Evolutionary conservation across 2,888 invertebrate species (phyloP).

Genomic region (Platypus cylindrus): DNA sequence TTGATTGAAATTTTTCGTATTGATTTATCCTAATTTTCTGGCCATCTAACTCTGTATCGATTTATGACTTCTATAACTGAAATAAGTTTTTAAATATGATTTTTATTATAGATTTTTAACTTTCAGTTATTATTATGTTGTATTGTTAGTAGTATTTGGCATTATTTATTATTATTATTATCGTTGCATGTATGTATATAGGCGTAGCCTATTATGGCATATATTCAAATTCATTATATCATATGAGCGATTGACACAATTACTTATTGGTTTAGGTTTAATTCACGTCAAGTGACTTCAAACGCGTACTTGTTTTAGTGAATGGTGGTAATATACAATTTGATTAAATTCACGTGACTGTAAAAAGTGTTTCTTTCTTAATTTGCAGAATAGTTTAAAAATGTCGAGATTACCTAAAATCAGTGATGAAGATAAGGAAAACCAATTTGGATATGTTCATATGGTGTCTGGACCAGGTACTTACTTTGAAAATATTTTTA

Average conservation of each 20-base stretch:
- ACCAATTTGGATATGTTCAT: slow-evolving; percentile 84
- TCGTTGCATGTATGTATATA: slow-evolving; percentile 12
- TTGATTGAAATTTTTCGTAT: too few relatives aligned
- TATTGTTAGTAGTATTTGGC: too few relatives aligned
- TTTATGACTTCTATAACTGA: too few relatives aligned
- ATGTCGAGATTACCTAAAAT: slow-evolving; percentile 64
- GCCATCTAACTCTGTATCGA: too few relatives aligned
- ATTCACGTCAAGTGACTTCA: slow-evolving; percentile 9
- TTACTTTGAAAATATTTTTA: too few relatives aligned
- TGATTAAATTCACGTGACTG: slow-evolving; percentile 26
- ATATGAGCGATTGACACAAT: slow-evolving; percentile 17
- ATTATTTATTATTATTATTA: too few relatives aligned
- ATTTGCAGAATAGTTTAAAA: slow-evolving; percentile 25
- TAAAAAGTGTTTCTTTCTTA: slow-evolving; percentile 1
- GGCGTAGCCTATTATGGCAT: slow-evolving; percentile 22
- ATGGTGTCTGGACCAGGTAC: slow-evolving; percentile 97
- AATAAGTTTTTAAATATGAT: too few relatives aligned
- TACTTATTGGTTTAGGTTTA: slow-evolving; percentile 3
- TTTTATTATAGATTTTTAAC: too few relatives aligned
- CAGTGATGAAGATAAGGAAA: slow-evolving; percentile 75
- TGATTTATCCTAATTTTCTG: too few relatives aligned
- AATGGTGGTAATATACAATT: slow-evolving; percentile 17
- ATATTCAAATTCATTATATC: slow-evolving; percentile 16
- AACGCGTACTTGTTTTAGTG: slow-evolving; percentile 19
- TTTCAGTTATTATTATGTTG: too few relatives aligned